Conservation (phyloP, 2,113 vertebrate genomes). For the Sisor rabdophorus region DNA sequence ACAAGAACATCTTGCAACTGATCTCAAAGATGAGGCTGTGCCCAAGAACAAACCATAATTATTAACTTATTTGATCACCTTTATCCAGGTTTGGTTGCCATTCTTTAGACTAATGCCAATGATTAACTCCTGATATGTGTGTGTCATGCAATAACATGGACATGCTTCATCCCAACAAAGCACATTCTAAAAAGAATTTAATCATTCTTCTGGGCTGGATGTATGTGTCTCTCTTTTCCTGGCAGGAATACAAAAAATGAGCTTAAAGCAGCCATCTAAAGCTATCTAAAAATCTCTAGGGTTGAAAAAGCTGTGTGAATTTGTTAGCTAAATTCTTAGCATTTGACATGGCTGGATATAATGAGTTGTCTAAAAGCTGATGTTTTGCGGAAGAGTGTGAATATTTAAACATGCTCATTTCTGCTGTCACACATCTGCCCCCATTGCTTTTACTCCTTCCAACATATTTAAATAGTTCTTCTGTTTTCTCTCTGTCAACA, state of each 20-base stretch:
- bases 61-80: slow-evolving; percentile 41
- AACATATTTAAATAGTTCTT: not conserved
- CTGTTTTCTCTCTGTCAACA: slow-evolving; percentile 24
- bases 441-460: not conserved
- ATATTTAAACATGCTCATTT: slow-evolving; percentile 18
- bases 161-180: slow-evolving; percentile 29
- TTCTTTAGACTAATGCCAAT: slow-evolving; percentile 40
- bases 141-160: slow-evolving; percentile 36
- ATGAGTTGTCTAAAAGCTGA: slow-evolving; percentile 14
- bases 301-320: not conserved
- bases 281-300: slow-evolving; percentile 8
- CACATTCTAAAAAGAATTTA: slow-evolving; percentile 11
- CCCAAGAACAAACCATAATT: slow-evolving; percentile 35
- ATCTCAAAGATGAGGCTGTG: slow-evolving; percentile 15
- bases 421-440: slow-evolving; percentile 9
- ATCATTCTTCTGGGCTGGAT: no score
- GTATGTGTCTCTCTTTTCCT: not conserved
- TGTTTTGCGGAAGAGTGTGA: slow-evolving; percentile 8
- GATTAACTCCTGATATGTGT: slow-evolving; percentile 24
- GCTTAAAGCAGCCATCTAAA: not conserved
- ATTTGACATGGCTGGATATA: not conserved
- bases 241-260: slow-evolving; percentile 5
- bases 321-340: slow-evolving; percentile 21
- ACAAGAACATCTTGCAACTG: slow-evolving; percentile 30
- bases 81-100: not conserved